Base-by-base conservation (phyloP, 2,888 invertebrate genomes). In the Malthinus flaveolus region DNA sequence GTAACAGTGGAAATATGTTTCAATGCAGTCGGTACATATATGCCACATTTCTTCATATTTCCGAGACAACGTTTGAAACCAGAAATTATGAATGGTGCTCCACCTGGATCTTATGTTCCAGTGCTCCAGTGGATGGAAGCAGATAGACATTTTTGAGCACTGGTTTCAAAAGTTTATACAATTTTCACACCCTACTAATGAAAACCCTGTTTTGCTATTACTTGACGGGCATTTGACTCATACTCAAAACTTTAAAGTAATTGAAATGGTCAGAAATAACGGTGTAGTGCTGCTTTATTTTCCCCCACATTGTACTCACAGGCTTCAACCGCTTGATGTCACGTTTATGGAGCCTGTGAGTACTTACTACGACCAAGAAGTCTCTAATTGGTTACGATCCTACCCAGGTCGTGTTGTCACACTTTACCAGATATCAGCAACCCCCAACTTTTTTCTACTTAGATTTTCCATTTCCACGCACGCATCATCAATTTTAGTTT, bases 91-190 rank as follows among this genome's bases (percentile, higher is more conserved):
- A 13, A 36, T 36, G 36, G 11, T 23, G 35, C 36, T 1, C 49
- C 35, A 12, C 52, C 52, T 10, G 45, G 45, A 7, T 44, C 33
- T 66, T 32, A 10, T 12, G 71, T 62, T 10, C 64, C 32, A 5
- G 71, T 66, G 49, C 66, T 65, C 62, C 63, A 66, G 45, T 68
- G 73, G 73, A n/a, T 73, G 71, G 72, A 73, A 75, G 49, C 71
- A 68, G 32, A 61, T 56, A 23, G 66, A 68, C 1, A 64, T 68
- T 47, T 70, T 70, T 51, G 47, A 4, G 57, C n/a, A 44, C 13
- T 70, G 69, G 70, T 59, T 70, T 11, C 36, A 63, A 31, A 64
- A 66, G 36, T 68, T 71, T 36, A 64, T 71, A 32, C 59, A 62
- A 53, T 68, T 66, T 57, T 61, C 64, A 6, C 59, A 65, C 3